Base-by-base conservation (phyloP, 2,113 vertebrate genomes). In the Girardinichthys multiradiatus region DNA sequence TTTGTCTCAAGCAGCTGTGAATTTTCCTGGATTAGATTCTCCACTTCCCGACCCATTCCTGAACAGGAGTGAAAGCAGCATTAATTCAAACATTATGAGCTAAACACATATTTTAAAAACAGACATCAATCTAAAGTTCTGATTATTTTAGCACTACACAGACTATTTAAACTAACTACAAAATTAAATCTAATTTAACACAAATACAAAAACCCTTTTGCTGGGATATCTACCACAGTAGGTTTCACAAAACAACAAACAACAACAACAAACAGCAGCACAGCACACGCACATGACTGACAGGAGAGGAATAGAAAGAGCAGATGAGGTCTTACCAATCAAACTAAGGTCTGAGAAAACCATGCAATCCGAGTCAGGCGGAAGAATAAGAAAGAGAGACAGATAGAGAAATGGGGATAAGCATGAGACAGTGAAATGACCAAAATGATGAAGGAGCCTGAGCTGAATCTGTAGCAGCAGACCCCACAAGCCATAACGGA, bases 31-130 rank as follows among this genome's bases (percentile, higher is more conserved):
- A 99, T 96, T 13, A 99, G 95, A 87, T 99, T 99, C 79, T 98
- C 98, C 81, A 99, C 98, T 93, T 99, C 98, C 80, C 97, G 96
- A 72, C 98, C 97, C 98, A 99, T 99, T 83, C 97, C 98, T 99
- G 91, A 62, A 93, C 86, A 88, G 84, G 92, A 60, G 19, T 4
- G 30, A 71, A n/a, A 26, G 15, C 2, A 21, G 62, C 19, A 26
- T n/a, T n/a, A n/a, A n/a, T 69, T 33, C 39, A 19, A 58, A 27
- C 14, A 61, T 4, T 13, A 54, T 51, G 28, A 37, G 4, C 12
- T 62, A 24, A 13, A 8, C 42, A 19, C 24, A 19, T 26, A 17
- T 26, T 54, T 48, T 10, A 39, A 13, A 30, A 33, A 39, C 4
- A 26, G 2, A 85, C 29, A 74, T 75, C 24, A 81, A 62, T 11